phyloP scores from a whole-genome alignment of 2,113 vertebrate genomes.

The Emberiza fucata region DNA sequence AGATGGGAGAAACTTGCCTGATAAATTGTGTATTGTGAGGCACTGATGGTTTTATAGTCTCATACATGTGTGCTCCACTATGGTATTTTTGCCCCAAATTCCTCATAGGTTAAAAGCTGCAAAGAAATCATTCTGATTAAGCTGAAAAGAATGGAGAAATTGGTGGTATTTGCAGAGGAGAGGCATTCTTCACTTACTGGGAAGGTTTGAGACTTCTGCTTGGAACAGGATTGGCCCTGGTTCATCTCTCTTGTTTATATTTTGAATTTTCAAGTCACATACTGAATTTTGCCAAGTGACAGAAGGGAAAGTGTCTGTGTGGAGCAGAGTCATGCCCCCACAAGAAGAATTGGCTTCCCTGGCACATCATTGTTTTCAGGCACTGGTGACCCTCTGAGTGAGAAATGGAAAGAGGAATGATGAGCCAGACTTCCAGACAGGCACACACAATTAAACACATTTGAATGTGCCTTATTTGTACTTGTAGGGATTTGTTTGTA shows the following conservation, averaged over 20 bases:
- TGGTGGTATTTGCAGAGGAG: not conserved
- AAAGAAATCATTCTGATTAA: not conserved
- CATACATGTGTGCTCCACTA: not conserved
- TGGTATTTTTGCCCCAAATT: not conserved
- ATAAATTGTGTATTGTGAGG: not conserved
- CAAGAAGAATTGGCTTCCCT: not conserved
- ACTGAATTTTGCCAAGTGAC: constrained; percentile 31
- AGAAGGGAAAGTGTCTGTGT: constrained; percentile 22
- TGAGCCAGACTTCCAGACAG: constrained; percentile 15
- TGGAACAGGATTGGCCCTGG: not conserved
- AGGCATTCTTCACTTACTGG: not conserved
- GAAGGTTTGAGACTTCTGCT: not conserved
- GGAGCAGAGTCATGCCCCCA: constrained; percentile 3
- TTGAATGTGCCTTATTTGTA: not conserved
- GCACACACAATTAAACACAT: not conserved
- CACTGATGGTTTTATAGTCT: not conserved
- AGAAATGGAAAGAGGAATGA: not conserved
- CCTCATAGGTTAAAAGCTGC: not conserved
- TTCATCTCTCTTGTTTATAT: constrained; percentile 33
- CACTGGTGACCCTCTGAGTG: constrained; percentile 1
- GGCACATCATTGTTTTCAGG: constrained; percentile 32
- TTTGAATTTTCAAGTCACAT: constrained; percentile 44
- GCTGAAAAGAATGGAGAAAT: not conserved
- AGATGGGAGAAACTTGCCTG: not conserved
- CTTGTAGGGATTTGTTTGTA: not conserved